Conservation (phyloP, 2,797 vertebrate species). For the Siniperca obscura region DNA sequence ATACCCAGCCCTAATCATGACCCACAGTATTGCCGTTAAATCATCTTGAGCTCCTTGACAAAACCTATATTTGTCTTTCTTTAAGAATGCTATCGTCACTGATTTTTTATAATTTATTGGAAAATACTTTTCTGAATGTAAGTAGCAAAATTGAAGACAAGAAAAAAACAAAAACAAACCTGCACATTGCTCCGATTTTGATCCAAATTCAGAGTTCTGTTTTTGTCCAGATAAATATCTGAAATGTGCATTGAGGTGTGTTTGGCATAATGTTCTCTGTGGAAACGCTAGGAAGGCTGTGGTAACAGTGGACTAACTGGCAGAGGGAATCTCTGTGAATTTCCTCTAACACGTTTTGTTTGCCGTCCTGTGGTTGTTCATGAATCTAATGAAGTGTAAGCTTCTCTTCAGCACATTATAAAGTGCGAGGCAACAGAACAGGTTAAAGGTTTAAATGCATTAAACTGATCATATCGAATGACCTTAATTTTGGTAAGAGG, state of each 20-base stretch:
- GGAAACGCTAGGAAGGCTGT: background rate
- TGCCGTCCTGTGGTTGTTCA: constrained; percentile 23
- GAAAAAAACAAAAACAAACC: too few relatives aligned
- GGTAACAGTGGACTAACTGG: background rate
- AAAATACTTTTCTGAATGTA: background rate
- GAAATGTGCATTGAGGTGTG: background rate
- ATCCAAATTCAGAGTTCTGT: background rate
- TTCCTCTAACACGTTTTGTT: constrained; percentile 33
- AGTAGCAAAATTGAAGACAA: background rate
- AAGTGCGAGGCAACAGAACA: constrained; percentile 36
- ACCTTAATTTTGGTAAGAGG: too few relatives aligned
- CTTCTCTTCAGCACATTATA: constrained; percentile 45
- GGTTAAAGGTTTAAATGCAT: too few relatives aligned
- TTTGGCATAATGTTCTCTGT: background rate
- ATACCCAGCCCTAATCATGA: too few relatives aligned
- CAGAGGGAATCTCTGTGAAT: constrained; percentile 3
- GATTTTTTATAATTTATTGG: background rate
- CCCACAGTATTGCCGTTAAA: background rate
- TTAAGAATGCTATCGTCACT: background rate
- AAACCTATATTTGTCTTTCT: background rate
- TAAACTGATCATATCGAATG: too few relatives aligned
- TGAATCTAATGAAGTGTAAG: constrained; percentile 42
- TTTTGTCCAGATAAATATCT: background rate
- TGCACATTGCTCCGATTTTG: background rate
- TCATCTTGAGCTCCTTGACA: background rate